Evolutionary conservation across 2,797 vertebrate species (phyloP).

Genomic region (Enteromius fasciolatus): DNA sequence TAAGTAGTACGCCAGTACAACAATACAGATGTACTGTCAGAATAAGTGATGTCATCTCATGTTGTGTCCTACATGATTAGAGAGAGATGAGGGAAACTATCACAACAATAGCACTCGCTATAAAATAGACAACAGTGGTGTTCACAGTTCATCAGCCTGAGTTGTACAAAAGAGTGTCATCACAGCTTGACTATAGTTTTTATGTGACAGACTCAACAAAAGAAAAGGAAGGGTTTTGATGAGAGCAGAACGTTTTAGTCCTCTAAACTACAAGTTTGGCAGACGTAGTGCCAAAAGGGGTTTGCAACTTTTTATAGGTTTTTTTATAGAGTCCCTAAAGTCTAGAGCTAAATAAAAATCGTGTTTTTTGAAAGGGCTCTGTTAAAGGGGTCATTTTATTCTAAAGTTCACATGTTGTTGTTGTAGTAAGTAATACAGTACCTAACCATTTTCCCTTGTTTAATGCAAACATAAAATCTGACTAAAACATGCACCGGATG

Average conservation of each 20-base stretch:
- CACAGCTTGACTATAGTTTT: not conserved
- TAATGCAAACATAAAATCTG: no score
- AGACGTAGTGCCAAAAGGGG: not conserved
- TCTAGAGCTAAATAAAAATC: conserved; percentile 19
- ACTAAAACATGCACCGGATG: no score
- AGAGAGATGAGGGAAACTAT: not conserved
- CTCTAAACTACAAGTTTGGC: not conserved
- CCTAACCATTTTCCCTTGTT: no score
- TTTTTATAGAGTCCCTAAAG: not conserved
- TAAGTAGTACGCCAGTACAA: not conserved
- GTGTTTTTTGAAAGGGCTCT: not conserved
- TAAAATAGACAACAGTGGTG: not conserved
- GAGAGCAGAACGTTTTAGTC: not conserved
- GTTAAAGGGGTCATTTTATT: conserved; percentile 9
- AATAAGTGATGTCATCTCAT: not conserved
- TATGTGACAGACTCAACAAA: not conserved
- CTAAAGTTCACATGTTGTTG: not conserved
- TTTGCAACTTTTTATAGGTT: not conserved
- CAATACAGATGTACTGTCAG: not conserved
- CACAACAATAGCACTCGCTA: not conserved
- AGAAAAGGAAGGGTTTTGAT: not conserved
- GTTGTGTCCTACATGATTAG: not conserved
- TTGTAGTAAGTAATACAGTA: no score
- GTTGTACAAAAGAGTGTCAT: not conserved
- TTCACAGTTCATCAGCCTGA: not conserved